These are phyloP conservation scores for Lithophane socia DNA, from an alignment of 2,888 invertebrate species.

Conservation along the genomic window DNA sequence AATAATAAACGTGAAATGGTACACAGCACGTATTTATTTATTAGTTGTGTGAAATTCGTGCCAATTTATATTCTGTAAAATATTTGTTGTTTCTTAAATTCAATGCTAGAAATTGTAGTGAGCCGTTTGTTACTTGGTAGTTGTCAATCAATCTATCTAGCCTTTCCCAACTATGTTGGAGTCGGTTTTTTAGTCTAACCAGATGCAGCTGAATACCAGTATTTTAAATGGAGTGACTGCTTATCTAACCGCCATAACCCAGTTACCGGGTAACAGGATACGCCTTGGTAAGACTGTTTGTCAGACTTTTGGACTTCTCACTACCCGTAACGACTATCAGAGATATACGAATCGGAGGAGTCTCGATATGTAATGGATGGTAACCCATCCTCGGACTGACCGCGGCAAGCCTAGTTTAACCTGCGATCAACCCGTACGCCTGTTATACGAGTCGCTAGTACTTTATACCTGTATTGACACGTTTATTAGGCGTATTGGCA, in stretches of 20 bases:
- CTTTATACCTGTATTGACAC: neutral
- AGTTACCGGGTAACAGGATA: neutral
- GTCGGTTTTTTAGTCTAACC: neutral
- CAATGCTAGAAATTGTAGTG: neutral
- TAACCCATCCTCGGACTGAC: no score
- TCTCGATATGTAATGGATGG: no score
- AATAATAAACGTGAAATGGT: conserved; percentile 17
- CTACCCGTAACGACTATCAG: neutral
- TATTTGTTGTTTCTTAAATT: neutral
- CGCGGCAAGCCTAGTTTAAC: no score
- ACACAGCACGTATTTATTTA: conserved; percentile 12
- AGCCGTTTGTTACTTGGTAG: neutral
- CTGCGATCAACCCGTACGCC: no score
- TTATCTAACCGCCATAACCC: no score
- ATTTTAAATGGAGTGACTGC: neutral
- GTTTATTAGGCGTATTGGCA: neutral
- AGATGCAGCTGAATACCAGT: neutral
- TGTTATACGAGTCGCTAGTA: no score
- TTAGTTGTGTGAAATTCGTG: neutral
- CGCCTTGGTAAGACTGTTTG: neutral
- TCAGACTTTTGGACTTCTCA: neutral
- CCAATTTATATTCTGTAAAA: neutral
- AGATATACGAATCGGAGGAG: no score
- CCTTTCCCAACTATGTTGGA: neutral
- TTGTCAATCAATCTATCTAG: neutral